phyloP scores from a whole-genome alignment of 2,888 invertebrate species.

The Melieria omissa region DNA sequence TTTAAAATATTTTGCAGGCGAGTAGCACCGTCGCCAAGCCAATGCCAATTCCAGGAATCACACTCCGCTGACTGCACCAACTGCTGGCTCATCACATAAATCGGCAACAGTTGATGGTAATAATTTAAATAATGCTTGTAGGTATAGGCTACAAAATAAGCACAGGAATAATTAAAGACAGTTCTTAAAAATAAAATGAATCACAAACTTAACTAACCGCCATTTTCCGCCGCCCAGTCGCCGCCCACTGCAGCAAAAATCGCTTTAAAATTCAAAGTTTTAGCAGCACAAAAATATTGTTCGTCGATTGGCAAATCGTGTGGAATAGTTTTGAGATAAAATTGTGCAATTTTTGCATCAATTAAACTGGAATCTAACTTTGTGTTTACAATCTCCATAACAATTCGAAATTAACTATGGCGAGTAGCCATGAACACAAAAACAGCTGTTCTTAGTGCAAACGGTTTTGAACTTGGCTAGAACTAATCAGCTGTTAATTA shows the following conservation, averaged over 20 bases:
- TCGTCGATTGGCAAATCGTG: not conserved
- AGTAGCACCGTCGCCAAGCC: not conserved
- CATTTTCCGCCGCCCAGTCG: not conserved
- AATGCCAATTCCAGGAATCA: constrained; percentile 19
- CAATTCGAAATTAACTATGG: no score
- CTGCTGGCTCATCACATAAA: constrained; percentile 30
- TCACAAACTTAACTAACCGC: constrained; percentile 13
- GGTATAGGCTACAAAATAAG: constrained; percentile 34
- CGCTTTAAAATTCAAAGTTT: constrained; percentile 31
- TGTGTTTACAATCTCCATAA: no score
- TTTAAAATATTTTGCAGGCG: not conserved
- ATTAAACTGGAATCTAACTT: constrained; percentile 25
- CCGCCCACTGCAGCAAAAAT: constrained; percentile 24
- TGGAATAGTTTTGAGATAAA: constrained; percentile 26
- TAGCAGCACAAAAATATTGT: constrained; percentile 35
- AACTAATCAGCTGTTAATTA: no score
- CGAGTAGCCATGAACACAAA: no score
- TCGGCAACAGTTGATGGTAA: constrained; percentile 31
- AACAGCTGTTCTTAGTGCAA: no score
- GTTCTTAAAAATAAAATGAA: no score
- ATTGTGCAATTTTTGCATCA: constrained; percentile 29
- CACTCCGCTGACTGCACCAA: not conserved
- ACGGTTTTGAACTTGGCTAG: no score
- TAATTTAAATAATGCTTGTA: constrained; percentile 40
- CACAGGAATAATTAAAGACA: no score